Conservation (phyloP, 23 tunicate species). For the Halocynthia roretzi region DNA sequence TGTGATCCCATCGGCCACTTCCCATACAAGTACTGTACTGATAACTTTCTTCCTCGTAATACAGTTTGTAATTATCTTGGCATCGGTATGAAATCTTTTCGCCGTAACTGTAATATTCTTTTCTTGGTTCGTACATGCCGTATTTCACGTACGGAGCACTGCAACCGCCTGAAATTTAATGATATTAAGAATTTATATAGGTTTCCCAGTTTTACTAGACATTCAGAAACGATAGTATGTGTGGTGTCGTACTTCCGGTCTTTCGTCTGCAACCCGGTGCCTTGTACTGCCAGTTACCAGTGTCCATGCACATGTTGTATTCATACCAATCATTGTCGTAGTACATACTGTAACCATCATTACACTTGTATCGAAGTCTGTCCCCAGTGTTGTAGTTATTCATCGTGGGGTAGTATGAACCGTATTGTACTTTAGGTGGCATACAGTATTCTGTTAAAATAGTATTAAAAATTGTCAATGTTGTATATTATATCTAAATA, state of each 20-base stretch:
- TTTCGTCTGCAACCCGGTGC: constrained; percentile 14
- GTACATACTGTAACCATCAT: constrained; percentile 15
- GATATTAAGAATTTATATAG: no score
- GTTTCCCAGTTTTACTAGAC: no score
- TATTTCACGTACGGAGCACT: no score
- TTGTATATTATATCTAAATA: no score
- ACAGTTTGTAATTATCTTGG: constrained; percentile 4
- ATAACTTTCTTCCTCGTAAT: constrained; percentile 4
- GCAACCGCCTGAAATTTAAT: no score
- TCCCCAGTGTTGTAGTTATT: constrained; percentile 12
- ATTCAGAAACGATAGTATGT: no score
- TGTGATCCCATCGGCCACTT: constrained; percentile 6
- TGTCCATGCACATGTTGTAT: constrained; percentile 1
- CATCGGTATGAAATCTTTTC: constrained; percentile 11
- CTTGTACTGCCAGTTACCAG: constrained; percentile 11
- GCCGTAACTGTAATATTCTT: constrained; percentile 12
- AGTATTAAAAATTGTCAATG: not conserved
- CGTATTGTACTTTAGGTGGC: constrained; percentile 11
- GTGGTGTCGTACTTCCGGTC: no score
- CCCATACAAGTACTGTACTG: constrained; percentile 6
- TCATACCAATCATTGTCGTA: constrained; percentile 20
- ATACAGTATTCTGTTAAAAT: constrained; percentile 6
- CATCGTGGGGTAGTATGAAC: not conserved
- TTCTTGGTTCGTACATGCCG: not conserved
- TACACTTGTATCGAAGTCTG: constrained; percentile 8